These are phyloP conservation scores for Pemphigus obesinymphae DNA, from an alignment of 1,140 invertebrate genomes.

Conservation along the genomic window DNA sequence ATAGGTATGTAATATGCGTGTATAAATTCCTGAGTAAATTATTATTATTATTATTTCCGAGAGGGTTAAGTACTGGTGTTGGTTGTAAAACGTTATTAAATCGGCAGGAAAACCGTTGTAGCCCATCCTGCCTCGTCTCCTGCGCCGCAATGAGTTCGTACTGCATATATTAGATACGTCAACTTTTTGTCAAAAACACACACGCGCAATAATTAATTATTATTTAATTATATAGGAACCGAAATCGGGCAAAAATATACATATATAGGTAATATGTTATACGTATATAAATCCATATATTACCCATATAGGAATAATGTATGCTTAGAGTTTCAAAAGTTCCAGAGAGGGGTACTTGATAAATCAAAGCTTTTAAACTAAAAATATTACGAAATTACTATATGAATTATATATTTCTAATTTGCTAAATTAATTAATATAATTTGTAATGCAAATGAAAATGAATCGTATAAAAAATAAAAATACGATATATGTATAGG, in stretches of 20 bases:
- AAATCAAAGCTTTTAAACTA: too few relatives aligned
- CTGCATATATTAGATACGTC: background rate
- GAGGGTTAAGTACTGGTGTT: constrained; percentile 6
- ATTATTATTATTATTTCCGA: constrained; percentile 33
- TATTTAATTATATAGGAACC: background rate
- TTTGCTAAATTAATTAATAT: too few relatives aligned
- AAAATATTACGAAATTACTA: too few relatives aligned
- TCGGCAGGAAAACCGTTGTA: background rate
- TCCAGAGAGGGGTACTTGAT: too few relatives aligned
- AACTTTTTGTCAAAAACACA: constrained; percentile 19
- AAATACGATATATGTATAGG: too few relatives aligned
- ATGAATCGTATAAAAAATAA: too few relatives aligned
- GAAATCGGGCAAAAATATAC: background rate
- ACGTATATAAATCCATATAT: too few relatives aligned
- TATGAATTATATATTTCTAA: too few relatives aligned
- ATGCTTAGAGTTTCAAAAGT: too few relatives aligned
- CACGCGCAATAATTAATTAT: constrained; percentile 11
- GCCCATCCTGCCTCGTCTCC: background rate
- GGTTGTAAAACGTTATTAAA: constrained; percentile 11
- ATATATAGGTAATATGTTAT: too few relatives aligned
- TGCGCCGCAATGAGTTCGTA: background rate
- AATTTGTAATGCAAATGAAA: too few relatives aligned
- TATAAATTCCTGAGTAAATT: background rate
- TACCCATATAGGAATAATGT: too few relatives aligned
- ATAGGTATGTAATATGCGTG: background rate